Evolutionary conservation across 1,140 invertebrate genomes (phyloP), one percentile per base, ranked within the genome.

Genomic region (Cyclina sinensis): DNA sequence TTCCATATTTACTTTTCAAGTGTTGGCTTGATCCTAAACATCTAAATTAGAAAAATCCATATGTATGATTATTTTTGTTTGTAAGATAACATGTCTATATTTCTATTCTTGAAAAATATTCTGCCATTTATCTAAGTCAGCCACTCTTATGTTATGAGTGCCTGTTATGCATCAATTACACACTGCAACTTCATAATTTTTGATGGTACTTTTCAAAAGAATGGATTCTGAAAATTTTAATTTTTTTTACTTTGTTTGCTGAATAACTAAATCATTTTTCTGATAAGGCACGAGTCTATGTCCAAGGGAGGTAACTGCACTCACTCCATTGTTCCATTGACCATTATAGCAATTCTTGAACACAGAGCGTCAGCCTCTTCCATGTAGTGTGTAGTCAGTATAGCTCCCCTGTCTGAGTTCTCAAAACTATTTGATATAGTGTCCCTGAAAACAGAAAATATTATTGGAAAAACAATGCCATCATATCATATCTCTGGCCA

Each of bases 341-440:
- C 95, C 95, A 96, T 96, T 78, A 96, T 96, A 11, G 93, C 95
- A 32, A 96, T 90, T 24, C 95, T 89, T 59, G 91, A 93, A 80
- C 96, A 96, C 37, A 96, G 90, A 7, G 97, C 97, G 93, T 98
- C 98, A 48, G 98, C 98, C 96, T 98, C 98, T 95, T 98, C 98
- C 98, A 98, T 98, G 84, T 98, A 98, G 95, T 98, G 98, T 89
- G 98, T 98, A 18, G 98, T 98, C 76, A 98, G 94, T 90, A 98
- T 98, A 80, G 98, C 98, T 92, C 95, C 98, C 96, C 91, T 70
- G 79, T 97, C 96, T 83, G 97, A 97, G 48, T 65, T 65, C 96
- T 97, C 73, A 85, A 95, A 95, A 51, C 92, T 95, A 18, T 92
- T 90, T 24, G 94, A 93, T 57, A 98, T 98, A 35, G 97, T 98